These are phyloP conservation scores for Galendromus occidentalis DNA, from an alignment of 1,140 invertebrate species.

Conservation along the genomic window DNA sequence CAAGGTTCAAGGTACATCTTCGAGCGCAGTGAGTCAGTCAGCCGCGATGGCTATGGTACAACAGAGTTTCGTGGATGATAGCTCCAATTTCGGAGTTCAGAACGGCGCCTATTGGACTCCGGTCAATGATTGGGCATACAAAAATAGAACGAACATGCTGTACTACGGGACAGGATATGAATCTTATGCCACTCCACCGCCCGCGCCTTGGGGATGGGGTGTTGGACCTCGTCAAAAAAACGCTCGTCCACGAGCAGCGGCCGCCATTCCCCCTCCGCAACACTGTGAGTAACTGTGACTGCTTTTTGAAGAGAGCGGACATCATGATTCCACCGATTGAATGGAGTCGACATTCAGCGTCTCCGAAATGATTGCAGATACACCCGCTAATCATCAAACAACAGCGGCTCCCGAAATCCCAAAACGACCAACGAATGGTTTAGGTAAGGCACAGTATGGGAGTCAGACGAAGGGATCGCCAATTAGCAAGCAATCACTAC, in stretches of 20 bases:
- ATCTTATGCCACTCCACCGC: neutral
- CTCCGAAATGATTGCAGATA: neutral
- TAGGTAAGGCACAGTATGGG: neutral
- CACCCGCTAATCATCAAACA: too few relatives aligned
- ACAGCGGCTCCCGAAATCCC: too few relatives aligned
- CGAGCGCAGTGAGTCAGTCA: neutral
- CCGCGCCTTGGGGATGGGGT: neutral
- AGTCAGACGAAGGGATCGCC: neutral
- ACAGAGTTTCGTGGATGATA: neutral
- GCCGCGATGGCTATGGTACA: neutral
- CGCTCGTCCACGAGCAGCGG: neutral
- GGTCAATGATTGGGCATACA: neutral
- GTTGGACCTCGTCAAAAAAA: slow-evolving; percentile 1
- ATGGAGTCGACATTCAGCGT: neutral
- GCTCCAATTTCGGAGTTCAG: neutral
- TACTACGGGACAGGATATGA: neutral
- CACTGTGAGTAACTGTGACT: neutral
- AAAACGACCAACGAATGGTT: too few relatives aligned
- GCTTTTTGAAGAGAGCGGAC: neutral
- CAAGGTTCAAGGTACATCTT: neutral
- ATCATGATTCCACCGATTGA: neutral
- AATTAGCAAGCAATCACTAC: neutral
- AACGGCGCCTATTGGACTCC: neutral
- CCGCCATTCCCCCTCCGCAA: neutral
- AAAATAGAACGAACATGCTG: too few relatives aligned